These are phyloP conservation scores for Hoplostethus atlanticus DNA, from an alignment of 2,797 vertebrate species.

Conservation along the genomic window DNA sequence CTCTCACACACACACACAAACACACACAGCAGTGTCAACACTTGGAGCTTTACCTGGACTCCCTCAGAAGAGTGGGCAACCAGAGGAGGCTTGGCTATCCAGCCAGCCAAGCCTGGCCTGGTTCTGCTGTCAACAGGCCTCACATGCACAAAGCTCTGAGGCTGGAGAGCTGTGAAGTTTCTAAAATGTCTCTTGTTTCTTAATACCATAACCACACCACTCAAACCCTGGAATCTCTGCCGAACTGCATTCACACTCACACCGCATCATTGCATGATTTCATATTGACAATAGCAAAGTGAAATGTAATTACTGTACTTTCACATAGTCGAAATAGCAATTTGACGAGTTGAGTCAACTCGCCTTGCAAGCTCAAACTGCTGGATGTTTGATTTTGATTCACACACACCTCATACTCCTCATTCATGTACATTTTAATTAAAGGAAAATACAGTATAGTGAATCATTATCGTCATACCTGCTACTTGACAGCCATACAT, in stretches of 20 bases:
- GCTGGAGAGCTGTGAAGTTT: background rate
- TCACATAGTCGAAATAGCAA: slow-evolving; percentile 13
- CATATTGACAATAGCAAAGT: background rate
- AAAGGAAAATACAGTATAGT: background rate
- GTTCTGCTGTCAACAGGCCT: slow-evolving; percentile 32
- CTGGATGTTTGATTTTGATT: background rate
- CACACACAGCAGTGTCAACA: slow-evolving; percentile 53
- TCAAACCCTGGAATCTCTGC: slow-evolving; percentile 17
- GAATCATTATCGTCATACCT: background rate
- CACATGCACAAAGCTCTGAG: slow-evolving; percentile 21
- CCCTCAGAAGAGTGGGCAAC: slow-evolving; percentile 25
- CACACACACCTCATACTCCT: background rate
- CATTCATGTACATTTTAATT: background rate
- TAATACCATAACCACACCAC: slow-evolving; percentile 1
- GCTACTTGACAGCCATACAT: background rate
- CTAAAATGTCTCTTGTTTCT: slow-evolving; percentile 1
- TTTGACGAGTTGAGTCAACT: slow-evolving; percentile 17
- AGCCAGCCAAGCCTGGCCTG: background rate
- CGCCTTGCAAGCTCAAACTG: slow-evolving; percentile 6
- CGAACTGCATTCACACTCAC: background rate
- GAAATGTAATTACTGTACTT: slow-evolving; percentile 12
- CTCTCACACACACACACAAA: slow-evolving; percentile 34
- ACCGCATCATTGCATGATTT: background rate
- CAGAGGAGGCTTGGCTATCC: slow-evolving; percentile 19
- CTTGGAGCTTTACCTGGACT: slow-evolving; percentile 29